Percentiles rank a stretch among this genome's conserved stretches.
phyloP scores from a whole-genome alignment of 35 echinoderm and acorn worm species.

The Hemicentrotus pulcherrimus region DNA sequence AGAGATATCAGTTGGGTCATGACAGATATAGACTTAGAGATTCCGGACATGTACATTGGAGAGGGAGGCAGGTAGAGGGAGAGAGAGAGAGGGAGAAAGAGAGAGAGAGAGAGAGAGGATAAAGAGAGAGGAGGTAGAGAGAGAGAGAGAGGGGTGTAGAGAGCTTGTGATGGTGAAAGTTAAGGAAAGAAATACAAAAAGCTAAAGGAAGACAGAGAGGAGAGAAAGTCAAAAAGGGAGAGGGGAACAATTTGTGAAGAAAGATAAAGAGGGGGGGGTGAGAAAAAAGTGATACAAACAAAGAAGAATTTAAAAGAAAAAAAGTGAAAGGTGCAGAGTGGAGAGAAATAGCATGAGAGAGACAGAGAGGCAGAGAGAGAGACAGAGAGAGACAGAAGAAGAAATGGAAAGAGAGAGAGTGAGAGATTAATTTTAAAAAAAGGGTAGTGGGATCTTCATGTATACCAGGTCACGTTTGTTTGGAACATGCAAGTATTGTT shows the following conservation, averaged over 20 bases:
- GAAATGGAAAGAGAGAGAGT: not conserved
- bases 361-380: not conserved
- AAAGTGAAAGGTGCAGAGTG: not conserved
- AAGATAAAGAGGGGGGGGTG: not conserved
- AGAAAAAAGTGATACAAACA: not conserved
- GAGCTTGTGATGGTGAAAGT: not conserved
- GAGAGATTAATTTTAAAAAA: not conserved
- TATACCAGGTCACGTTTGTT: not conserved
- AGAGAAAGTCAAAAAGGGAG: not conserved
- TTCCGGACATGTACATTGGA: too few relatives aligned
- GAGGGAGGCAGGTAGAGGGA: not conserved
- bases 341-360: not conserved
- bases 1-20: too few relatives aligned
- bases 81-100: not conserved
- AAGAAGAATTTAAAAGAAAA: not conserved
- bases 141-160: not conserved
- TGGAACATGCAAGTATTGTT: slow-evolving; percentile 27
- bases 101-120: not conserved
- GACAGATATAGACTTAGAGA: not conserved
- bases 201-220: not conserved
- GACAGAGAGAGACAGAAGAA: not conserved
- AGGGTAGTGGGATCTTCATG: not conserved
- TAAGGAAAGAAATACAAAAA: not conserved
- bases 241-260: not conserved
- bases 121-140: not conserved